Evolutionary conservation across 2,888 invertebrate species (phyloP), one percentile per base, ranked within the genome.

Genomic region (Pachliopta kotzebuea): DNA sequence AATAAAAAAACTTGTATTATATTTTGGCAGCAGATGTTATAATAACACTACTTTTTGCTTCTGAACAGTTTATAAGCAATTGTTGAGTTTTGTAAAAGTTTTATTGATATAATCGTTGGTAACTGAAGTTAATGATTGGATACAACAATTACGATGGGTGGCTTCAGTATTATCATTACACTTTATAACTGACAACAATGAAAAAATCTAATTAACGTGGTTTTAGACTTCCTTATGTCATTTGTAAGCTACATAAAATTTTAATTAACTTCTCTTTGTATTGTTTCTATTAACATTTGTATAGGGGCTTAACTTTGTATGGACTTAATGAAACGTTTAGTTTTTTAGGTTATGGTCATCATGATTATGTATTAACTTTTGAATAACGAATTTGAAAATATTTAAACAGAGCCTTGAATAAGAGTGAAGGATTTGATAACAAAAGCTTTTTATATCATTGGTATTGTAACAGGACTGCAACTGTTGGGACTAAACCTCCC

Each of bases 191-290:
- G n/a, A 45, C 45, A 45, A 45, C 45, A 45, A n/a, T 45, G n/a
- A 52, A 21, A 52, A 52, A 9, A 52, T 21, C 50, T 52, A 52
- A 52, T 52, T 23, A 6, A 21, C 14, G 7, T n/a, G 45, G n/a
- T 45, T 45, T 18, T 9, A 18, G 45, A 45, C 45, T 45, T 45
- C 45, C 45, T 18, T n/a, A n/a, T 45, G 45, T 45, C 18, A 45
- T n/a, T 52, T 52, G 20, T 21, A 52, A 52, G 21, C 7, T 21
- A 52, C 50, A 52, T 52, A 52, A 52, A 52, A 45, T 45, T 11
- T 45, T 45, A 45, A 45, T 45, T 45, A 45, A 45, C 45, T 45
- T n/a, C n/a, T 7, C 45, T 14, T 37, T 45, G n/a, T 45, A n/a
- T 45, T 45, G 45, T 45, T 45, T 45, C n/a, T 7, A 45, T n/a